Evolutionary conservation across 2,113 vertebrate genomes (phyloP).

Genomic region (Apodemus sylvaticus): DNA sequence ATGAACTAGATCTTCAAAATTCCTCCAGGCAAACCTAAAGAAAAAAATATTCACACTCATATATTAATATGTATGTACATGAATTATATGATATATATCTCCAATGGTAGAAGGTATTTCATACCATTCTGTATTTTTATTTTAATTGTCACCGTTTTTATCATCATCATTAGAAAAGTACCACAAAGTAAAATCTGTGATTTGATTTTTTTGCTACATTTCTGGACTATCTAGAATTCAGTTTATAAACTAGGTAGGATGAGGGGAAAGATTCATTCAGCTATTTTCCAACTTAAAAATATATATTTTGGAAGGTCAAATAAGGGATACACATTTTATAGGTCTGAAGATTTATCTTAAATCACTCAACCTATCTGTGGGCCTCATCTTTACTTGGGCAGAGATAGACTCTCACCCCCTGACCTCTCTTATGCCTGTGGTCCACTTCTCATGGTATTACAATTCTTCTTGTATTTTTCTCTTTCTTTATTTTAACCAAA

Average conservation of each 20-base stretch:
- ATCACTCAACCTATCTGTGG: not conserved
- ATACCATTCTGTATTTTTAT: conserved; percentile 53
- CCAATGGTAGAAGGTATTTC: conserved; percentile 58
- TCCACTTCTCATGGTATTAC: not conserved
- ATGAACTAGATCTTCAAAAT: conserved; percentile 39
- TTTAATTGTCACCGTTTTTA: conserved; percentile 12
- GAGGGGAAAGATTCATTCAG: not conserved
- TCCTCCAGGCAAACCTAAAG: conserved; percentile 62
- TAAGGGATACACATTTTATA: conserved; percentile 21
- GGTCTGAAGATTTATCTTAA: conserved; percentile 24
- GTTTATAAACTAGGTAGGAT: not conserved
- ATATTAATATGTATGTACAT: not conserved
- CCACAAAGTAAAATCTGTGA: not conserved
- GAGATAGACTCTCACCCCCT: not conserved
- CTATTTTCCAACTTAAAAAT: not conserved
- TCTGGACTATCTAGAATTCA: not conserved
- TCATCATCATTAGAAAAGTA: conserved; percentile 39
- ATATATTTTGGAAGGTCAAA: conserved; percentile 11
- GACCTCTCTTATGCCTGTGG: not conserved
- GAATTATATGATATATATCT: not conserved
- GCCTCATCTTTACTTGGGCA: not conserved
- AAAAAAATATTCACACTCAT: not conserved
- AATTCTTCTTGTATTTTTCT: conserved; percentile 15
- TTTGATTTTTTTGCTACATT: not conserved
- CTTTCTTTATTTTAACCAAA: conserved; percentile 35